phyloP scores from a whole-genome alignment of 1,140 invertebrate species.

The Calliopsis andreniformis region DNA sequence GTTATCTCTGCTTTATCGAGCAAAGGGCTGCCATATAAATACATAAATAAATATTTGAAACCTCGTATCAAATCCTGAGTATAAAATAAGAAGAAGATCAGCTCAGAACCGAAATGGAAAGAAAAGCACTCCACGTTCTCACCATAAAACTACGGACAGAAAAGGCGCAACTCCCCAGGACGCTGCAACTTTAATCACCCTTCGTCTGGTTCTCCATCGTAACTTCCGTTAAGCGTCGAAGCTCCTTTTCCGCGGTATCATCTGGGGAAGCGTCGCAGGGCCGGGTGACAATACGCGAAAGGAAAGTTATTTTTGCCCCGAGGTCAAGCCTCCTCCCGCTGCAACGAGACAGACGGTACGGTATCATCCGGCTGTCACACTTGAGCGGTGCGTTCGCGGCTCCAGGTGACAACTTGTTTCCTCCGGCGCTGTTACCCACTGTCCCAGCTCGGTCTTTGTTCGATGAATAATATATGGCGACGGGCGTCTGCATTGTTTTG shows the following conservation, averaged over 20 bases:
- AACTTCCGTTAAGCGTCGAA: not conserved
- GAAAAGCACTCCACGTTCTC: too few species aligned
- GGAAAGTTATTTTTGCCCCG: conserved; percentile 15
- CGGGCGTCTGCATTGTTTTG: conserved; percentile 72
- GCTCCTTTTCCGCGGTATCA: not conserved
- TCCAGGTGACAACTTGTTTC: conserved; percentile 67
- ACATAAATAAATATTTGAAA: too few species aligned
- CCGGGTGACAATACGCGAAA: not conserved
- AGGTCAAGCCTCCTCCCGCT: not conserved
- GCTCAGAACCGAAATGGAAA: too few species aligned
- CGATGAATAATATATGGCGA: conserved; percentile 75
- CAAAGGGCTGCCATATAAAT: too few species aligned
- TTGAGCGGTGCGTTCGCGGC: conserved; percentile 35
- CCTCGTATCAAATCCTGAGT: too few species aligned
- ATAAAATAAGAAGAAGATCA: too few species aligned
- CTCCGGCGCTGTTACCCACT: conserved; percentile 53
- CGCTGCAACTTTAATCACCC: too few species aligned
- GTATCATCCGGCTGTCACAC: conserved; percentile 38
- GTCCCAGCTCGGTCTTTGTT: conserved; percentile 55
- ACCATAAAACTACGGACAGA: not conserved
- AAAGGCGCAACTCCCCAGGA: too few species aligned
- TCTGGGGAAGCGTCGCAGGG: not conserved
- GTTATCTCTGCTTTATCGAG: too few species aligned
- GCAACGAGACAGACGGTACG: conserved; percentile 16
- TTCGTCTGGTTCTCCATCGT: not conserved